Base-by-base conservation (phyloP, 1,140 invertebrate species). In the Pseudomyrmex dendroicus region DNA sequence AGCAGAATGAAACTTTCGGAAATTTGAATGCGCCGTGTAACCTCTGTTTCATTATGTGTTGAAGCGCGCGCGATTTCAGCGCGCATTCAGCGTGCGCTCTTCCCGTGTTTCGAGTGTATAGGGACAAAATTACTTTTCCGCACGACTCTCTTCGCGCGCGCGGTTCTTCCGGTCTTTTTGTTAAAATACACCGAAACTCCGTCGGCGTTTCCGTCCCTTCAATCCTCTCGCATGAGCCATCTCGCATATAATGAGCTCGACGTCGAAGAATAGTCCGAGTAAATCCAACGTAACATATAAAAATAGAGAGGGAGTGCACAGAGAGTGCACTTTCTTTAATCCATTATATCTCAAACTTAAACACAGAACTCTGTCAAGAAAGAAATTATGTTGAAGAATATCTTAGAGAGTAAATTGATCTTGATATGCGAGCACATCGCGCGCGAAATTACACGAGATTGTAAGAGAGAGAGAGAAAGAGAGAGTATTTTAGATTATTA, bases 1-100 rank as follows among this genome's bases (percentile, higher is more conserved):
- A 17, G 48, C 73, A 22, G 44, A 54, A 66, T 82, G 48, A 84
- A 84, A 84, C 67, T 84, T 84, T 82, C 61, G 83, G 59, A 73
- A 50, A 84, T 72, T 80, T 44, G 48, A 64, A 63, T 59, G 50
- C 83, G 20, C 7, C 20, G 61, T 46, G 20, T 61, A 46, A 20
- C 44, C 35, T 17, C 20, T 35, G 35, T 74, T 83, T 83, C 82
- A 83, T 83, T 83, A 59, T 83, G 52, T 50, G 44, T 17, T 20
- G 50, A 3, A 22, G 20, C 22, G 52, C 52, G 20, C 22, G 52
- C 52, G 20, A 48, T 68, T 2, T 25, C 20, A 46, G 52, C 9
- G 20, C 50, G 22, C 20, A 2, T 20, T 15, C 20, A 25, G 44
- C 52, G 20, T 35, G 52, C 66, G 64, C 54, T 78, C 44, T 20